Evolutionary conservation across 1,140 invertebrate genomes (phyloP).

Genomic region (Leptoteleia sp.): DNA sequence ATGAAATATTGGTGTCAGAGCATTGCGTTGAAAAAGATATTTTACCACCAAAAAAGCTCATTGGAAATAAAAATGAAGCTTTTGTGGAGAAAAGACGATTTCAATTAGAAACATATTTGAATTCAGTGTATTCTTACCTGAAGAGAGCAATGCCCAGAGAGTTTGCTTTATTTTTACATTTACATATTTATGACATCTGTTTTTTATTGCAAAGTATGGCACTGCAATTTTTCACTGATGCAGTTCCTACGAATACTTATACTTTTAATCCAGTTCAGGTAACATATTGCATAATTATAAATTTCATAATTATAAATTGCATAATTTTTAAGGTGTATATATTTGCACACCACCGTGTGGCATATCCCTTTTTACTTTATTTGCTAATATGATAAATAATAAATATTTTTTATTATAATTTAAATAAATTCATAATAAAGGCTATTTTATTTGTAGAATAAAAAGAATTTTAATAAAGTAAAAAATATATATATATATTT

Average conservation of each 20-base stretch:
- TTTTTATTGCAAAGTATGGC: constrained; percentile 90
- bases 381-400: no score
- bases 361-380: no score
- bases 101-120: constrained; percentile 90
- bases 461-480: no score
- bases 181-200: constrained; percentile 91
- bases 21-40: constrained; percentile 91
- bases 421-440: no score
- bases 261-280: constrained; percentile 89
- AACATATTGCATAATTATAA: constrained; percentile 30
- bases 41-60: constrained; percentile 94
- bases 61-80: constrained; percentile 88
- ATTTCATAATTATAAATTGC: no score
- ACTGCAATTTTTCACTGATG: constrained; percentile 86
- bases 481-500: no score
- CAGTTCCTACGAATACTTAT: constrained; percentile 83
- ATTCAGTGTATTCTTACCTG: constrained; percentile 87
- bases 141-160: constrained; percentile 87
- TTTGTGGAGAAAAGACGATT: constrained; percentile 92
- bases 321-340: no score
- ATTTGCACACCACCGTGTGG: no score
- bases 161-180: constrained; percentile 89
- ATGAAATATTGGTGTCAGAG: constrained; percentile 89
- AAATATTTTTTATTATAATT: no score
- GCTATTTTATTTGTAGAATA: no score